Evolutionary conservation across 2,888 invertebrate genomes (phyloP).

Genomic region (Polymixis lichenea): DNA sequence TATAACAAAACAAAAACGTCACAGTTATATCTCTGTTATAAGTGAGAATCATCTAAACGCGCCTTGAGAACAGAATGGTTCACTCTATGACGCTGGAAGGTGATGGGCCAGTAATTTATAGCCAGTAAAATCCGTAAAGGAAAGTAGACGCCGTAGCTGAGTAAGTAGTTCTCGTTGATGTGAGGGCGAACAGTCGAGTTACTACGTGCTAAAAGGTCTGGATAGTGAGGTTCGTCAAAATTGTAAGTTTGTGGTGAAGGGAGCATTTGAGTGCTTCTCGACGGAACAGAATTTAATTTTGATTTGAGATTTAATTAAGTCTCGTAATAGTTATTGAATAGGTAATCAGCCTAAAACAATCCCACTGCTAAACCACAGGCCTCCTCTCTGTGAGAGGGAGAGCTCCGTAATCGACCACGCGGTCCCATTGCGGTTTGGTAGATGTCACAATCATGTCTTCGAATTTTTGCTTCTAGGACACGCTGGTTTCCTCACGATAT

Average conservation of each 20-base stretch:
- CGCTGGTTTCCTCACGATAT: too few relatives aligned
- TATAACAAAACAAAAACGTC: background rate
- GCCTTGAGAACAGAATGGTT: slow-evolving; percentile 28
- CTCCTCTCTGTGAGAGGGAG: too few relatives aligned
- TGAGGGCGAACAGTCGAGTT: slow-evolving; percentile 43
- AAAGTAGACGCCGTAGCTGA: slow-evolving; percentile 48
- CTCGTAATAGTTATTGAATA: background rate
- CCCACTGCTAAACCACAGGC: too few relatives aligned
- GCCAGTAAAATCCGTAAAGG: slow-evolving; percentile 53
- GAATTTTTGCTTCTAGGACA: too few relatives aligned
- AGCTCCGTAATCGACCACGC: too few relatives aligned
- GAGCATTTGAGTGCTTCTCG: slow-evolving; percentile 10
- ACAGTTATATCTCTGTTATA: background rate
- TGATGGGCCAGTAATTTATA: slow-evolving; percentile 57
- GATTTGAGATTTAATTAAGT: slow-evolving; percentile 25
- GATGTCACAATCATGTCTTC: too few relatives aligned
- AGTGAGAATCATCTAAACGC: slow-evolving; percentile 16
- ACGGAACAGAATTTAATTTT: background rate
- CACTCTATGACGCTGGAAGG: slow-evolving; percentile 32
- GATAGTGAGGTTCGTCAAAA: slow-evolving; percentile 27
- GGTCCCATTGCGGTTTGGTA: too few relatives aligned
- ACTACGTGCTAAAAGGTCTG: slow-evolving; percentile 44
- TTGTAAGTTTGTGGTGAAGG: slow-evolving; percentile 30
- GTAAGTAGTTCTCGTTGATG: slow-evolving; percentile 59
- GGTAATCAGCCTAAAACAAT: too few relatives aligned